phyloP scores from a whole-genome alignment of 1,140 invertebrate species.

The Drosophila parabipectinata region DNA sequence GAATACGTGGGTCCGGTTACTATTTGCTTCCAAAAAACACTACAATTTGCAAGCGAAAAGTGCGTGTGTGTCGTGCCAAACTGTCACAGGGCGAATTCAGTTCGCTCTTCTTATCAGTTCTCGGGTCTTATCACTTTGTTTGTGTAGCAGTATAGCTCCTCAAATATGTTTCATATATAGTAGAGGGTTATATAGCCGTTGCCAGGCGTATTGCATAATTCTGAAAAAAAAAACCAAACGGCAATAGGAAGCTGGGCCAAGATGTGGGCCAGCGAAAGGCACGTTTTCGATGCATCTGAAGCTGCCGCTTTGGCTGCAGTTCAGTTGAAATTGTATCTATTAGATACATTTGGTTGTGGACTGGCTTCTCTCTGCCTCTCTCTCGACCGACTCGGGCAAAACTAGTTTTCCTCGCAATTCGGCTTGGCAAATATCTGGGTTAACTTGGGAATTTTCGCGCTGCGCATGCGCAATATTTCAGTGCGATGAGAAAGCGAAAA shows the following conservation, averaged over 20 bases:
- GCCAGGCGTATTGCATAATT: slow-evolving; percentile 61
- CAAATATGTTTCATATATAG: slow-evolving; percentile 29
- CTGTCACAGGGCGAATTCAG: slow-evolving; percentile 16
- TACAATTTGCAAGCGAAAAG: slow-evolving; percentile 57
- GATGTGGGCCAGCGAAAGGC: slow-evolving; percentile 17
- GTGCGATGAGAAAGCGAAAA: slow-evolving; percentile 40
- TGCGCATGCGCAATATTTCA: slow-evolving; percentile 44
- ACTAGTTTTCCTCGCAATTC: slow-evolving; percentile 70
- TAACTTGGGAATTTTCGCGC: slow-evolving; percentile 55
- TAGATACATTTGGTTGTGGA: slow-evolving; percentile 50
- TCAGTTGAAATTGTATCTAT: slow-evolving; percentile 58
- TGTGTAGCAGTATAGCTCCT: slow-evolving; percentile 38
- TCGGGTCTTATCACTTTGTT: slow-evolving; percentile 64
- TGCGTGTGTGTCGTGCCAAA: slow-evolving; percentile 42
- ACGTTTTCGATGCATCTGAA: slow-evolving; percentile 11
- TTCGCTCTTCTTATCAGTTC: slow-evolving; percentile 48
- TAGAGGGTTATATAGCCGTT: slow-evolving; percentile 31
- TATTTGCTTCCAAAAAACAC: slow-evolving; percentile 25
- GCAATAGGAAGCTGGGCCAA: slow-evolving; percentile 58
- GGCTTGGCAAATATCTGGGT: slow-evolving; percentile 69
- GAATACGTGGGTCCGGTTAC: slow-evolving; percentile 11
- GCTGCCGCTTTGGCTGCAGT: slow-evolving; percentile 25
- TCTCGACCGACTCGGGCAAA: slow-evolving; percentile 30
- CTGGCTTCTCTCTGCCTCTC: not conserved
- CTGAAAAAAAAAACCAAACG: slow-evolving; percentile 9